phyloP scores from a whole-genome alignment of 2,113 vertebrate species.

The Tinamus guttatus region DNA sequence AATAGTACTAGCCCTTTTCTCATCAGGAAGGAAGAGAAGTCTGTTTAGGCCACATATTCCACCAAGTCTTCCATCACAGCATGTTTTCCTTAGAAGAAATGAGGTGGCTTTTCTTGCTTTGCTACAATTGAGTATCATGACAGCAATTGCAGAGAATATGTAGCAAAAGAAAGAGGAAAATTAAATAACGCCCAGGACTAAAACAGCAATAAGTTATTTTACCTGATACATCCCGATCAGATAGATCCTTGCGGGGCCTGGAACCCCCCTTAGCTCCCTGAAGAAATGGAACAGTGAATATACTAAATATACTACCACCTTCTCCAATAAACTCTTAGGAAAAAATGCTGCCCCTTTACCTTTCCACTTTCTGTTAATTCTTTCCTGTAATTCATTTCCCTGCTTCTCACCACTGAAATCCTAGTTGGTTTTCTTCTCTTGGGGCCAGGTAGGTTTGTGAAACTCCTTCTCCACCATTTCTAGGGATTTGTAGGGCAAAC shows the following conservation, averaged over 20 bases:
- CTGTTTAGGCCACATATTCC: background rate
- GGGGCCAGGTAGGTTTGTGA: background rate
- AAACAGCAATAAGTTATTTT: background rate
- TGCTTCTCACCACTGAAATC: background rate
- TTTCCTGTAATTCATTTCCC: background rate
- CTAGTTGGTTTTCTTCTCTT: background rate
- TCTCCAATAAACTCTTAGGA: background rate
- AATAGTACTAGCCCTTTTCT: background rate
- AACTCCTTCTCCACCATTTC: background rate
- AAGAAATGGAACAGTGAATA: background rate
- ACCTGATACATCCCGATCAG: background rate
- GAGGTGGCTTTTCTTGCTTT: background rate
- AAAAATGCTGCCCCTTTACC: background rate
- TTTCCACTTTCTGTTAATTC: background rate
- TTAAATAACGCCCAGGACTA: background rate
- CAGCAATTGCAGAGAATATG: background rate
- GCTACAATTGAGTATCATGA: background rate
- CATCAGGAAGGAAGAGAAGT: background rate
- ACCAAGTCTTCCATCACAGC: rapidly evolving
- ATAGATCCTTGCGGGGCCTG: background rate
- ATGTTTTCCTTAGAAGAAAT: background rate
- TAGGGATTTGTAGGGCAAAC: background rate
- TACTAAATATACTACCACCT: background rate
- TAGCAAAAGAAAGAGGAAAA: background rate
- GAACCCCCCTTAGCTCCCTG: background rate